Percentiles rank a stretch among this genome's conserved stretches.
Evolutionary conservation across 2,113 vertebrate genomes (phyloP).

Genomic region (Grus americana): DNA sequence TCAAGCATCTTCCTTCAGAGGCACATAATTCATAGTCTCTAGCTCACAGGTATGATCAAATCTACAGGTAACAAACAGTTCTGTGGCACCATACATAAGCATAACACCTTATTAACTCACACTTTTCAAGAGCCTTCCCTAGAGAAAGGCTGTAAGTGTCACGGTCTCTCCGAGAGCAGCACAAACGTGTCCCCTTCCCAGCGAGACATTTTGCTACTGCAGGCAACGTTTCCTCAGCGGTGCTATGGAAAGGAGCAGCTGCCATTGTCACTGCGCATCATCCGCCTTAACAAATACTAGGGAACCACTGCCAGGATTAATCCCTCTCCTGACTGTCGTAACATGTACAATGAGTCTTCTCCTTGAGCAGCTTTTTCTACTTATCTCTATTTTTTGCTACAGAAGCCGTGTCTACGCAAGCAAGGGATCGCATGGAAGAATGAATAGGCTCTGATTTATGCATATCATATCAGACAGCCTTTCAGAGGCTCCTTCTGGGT

Average conservation of each 20-base stretch:
- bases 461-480: not conserved
- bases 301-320: not conserved
- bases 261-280: not conserved
- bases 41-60: not conserved
- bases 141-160: not conserved
- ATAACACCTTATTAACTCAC: not conserved
- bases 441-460: conserved; percentile 4
- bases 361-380: not conserved
- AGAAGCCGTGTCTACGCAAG: not conserved
- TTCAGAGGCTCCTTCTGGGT: not conserved
- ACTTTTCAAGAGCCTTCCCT: not conserved
- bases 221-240: not conserved
- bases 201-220: not conserved
- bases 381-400: not conserved
- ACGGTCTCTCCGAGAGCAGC: not conserved
- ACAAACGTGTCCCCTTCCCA: not conserved
- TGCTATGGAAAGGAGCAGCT: not conserved
- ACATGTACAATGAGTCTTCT: not conserved
- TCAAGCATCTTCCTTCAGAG: not conserved
- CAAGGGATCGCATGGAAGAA: not conserved
- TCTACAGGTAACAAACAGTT: not conserved
- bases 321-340: not conserved
- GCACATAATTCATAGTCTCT: not conserved
- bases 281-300: not conserved
- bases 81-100: not conserved